phyloP scores from a whole-genome alignment of 2,888 invertebrate species.

The Melangyna quadrimaculata region DNA sequence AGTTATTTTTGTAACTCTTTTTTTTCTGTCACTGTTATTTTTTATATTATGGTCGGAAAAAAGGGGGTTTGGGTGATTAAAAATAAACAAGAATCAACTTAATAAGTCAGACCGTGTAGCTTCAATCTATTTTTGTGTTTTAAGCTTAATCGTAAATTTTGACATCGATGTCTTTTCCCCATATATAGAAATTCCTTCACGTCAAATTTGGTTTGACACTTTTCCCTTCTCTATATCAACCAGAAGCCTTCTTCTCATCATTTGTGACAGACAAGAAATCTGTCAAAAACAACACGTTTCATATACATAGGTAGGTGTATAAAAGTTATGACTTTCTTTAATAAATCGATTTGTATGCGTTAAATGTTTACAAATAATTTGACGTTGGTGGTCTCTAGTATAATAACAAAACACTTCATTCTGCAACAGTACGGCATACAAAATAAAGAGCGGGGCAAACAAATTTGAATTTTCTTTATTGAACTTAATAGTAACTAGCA shows the following conservation, averaged over 20 bases:
- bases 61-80: not conserved
- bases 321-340: conserved; percentile 15
- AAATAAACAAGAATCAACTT: not conserved
- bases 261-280: not conserved
- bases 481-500: not conserved
- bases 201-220: conserved; percentile 9
- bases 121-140: not conserved
- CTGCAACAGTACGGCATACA: conserved; percentile 6
- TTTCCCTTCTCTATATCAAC: not conserved
- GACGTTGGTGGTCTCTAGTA: conserved; percentile 46
- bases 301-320: not conserved
- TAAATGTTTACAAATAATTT: conserved; percentile 18
- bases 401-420: conserved; percentile 18
- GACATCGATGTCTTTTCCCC: not conserved
- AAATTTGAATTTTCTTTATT: not conserved
- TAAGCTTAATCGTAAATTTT: not conserved
- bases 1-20: not conserved
- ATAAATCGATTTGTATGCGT: conserved; percentile 55
- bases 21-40: not conserved
- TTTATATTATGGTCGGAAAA: too few relatives aligned
- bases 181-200: conserved; percentile 50
- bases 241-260: not conserved
- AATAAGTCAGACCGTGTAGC: not conserved
- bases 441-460: not conserved
- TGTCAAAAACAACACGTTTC: conserved; percentile 15